Conservation (phyloP, 2,888 invertebrate genomes). For the Drosophila siamana region DNA sequence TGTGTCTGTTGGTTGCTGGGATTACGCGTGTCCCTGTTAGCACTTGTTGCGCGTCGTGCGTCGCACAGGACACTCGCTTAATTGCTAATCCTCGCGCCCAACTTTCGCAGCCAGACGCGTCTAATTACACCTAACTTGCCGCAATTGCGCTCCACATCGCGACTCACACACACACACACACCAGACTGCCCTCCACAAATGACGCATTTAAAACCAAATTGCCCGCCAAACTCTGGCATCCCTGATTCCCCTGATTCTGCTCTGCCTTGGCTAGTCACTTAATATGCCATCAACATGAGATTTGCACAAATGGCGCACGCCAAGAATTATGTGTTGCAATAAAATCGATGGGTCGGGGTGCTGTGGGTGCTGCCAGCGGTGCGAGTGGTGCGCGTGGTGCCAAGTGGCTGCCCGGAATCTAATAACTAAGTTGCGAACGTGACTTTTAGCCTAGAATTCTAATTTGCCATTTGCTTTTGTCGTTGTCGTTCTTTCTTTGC, state of each 20-base stretch:
- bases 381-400: neutral
- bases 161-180: neutral
- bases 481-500: constrained; percentile 3
- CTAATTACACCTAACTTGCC: constrained; percentile 73
- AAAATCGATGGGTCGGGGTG: constrained; percentile 67
- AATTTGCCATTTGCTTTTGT: constrained; percentile 53
- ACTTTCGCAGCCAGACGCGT: constrained; percentile 58
- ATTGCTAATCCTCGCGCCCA: constrained; percentile 74
- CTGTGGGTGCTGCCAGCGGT: neutral
- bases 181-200: constrained; percentile 35
- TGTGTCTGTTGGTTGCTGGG: constrained; percentile 42
- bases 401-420: constrained; percentile 44
- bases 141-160: constrained; percentile 7
- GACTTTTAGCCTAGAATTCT: constrained; percentile 72
- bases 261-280: constrained; percentile 49
- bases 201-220: constrained; percentile 73
- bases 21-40: constrained; percentile 61
- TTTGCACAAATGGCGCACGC: constrained; percentile 73
- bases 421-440: constrained; percentile 76
- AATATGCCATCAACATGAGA: constrained; percentile 81
- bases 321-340: constrained; percentile 79
- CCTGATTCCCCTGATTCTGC: neutral
- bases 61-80: constrained; percentile 69
- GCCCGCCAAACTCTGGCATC: constrained; percentile 32
- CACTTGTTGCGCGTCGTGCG: constrained; percentile 69